Conservation (phyloP, 2,797 vertebrate genomes). For the Alca torda region DNA sequence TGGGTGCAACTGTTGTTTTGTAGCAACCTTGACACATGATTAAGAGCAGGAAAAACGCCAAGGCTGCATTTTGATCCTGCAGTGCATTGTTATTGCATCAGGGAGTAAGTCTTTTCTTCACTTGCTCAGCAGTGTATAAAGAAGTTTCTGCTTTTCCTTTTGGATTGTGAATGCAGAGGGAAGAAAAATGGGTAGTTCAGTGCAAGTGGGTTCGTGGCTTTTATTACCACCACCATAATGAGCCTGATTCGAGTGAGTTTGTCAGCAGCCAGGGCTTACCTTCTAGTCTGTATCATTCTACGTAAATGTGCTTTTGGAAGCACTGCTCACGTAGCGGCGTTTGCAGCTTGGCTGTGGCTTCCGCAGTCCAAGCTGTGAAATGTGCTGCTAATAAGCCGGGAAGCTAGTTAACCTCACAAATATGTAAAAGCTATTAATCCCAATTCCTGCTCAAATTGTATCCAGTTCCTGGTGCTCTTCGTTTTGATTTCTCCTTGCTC, state of each 20-base stretch:
- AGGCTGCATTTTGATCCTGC: not conserved
- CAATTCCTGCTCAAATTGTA: not conserved
- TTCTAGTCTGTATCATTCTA: rapidly evolving
- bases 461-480: not conserved
- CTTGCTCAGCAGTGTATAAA: not conserved
- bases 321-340: not conserved
- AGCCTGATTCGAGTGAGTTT: not conserved
- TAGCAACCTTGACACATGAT: not conserved
- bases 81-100: not conserved
- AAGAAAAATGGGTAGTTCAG: not conserved
- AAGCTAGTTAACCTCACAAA: not conserved
- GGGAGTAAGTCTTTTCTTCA: not conserved
- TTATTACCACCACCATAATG: not conserved
- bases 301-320: not conserved
- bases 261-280: not conserved
- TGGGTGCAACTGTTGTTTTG: not conserved
- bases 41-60: not conserved
- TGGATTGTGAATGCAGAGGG: not conserved
- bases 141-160: not conserved
- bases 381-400: not conserved
- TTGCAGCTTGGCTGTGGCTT: not conserved
- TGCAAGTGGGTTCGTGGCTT: not conserved
- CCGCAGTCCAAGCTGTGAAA: not conserved
- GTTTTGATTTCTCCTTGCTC: not conserved
- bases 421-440: not conserved